Base-by-base conservation (phyloP, 2,113 vertebrate genomes). In the Montifringilla adamsi region DNA sequence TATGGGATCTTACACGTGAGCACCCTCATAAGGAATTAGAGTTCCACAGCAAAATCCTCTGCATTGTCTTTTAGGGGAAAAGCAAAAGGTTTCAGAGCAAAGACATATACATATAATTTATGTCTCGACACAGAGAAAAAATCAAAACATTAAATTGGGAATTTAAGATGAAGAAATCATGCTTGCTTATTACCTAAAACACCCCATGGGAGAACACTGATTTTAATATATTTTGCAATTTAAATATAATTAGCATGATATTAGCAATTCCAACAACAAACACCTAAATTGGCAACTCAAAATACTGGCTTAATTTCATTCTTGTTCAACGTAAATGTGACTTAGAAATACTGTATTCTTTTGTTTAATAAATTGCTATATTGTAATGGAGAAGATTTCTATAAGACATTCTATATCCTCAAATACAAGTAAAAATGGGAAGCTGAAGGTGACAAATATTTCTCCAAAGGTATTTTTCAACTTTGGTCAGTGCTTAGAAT, bases 161-260 rank as follows among this genome's bases (percentile, higher is more conserved):
- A 84, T 90, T 86, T 94, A 85, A 63, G 59, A 80, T 87, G 56
- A 93, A 96, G 68, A 95, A 91, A 95, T 89, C 67, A 89, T 67
- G 39, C 39, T 89, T 91, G 79, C 82, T 96, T 92, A 93, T 94
- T 93, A 92, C 75, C 92, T 90, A 89, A 94, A 96, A 55, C 41
- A 69, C 85, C 91, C 87, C 84, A 85, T 58, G 63, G 82, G 91
- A 80, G 75, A 63, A 66, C 21, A 88, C 30, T 87, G 87, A 67
- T 94, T 94, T 84, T 85, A 90, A 84, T 74, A 84, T 80, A 91
- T 96, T 96, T 96, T 94, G 66, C 76, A 94, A 94, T 96, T 95
- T 94, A 92, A 96, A 93, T 96, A 93, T 93, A 96, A 96, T 96
- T 96, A 93, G n/a, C 50, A 84, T 53, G 56, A 64, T 87, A 92